These are phyloP conservation scores for Thera obeliscata DNA, from an alignment of 2,888 invertebrate genomes.

Conservation along the genomic window DNA sequence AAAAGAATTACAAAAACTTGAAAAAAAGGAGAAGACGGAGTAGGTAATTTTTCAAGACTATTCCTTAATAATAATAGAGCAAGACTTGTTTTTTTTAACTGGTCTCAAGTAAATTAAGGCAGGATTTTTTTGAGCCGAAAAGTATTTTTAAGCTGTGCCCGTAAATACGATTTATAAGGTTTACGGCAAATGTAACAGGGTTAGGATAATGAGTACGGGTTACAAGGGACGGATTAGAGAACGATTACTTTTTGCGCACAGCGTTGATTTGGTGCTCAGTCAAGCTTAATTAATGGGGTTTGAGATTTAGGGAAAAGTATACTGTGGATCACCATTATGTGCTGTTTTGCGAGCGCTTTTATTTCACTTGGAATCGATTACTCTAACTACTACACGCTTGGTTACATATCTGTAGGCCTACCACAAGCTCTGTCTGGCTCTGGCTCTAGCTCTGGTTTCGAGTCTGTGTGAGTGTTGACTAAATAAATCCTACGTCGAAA, in stretches of 20 bases:
- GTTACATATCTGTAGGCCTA: too few species aligned
- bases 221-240: constrained; percentile 36
- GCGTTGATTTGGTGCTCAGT: constrained; percentile 27
- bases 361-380: not conserved
- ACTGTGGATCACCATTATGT: constrained; percentile 1
- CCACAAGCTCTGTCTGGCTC: too few species aligned
- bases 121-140: constrained; percentile 44
- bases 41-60: too few species aligned
- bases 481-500: too few species aligned
- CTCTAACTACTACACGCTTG: too few species aligned
- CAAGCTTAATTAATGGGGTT: constrained; percentile 18
- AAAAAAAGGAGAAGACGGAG: too few species aligned
- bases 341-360: not conserved
- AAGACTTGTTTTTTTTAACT: too few species aligned
- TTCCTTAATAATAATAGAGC: too few species aligned
- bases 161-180: constrained; percentile 46
- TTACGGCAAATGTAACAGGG: constrained; percentile 34
- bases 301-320: constrained; percentile 1
- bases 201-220: constrained; percentile 33
- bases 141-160: constrained; percentile 44
- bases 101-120: constrained; percentile 47
- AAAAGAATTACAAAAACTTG: too few species aligned
- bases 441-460: too few species aligned
- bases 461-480: too few species aligned
- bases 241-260: constrained; percentile 29